These are phyloP conservation scores for Sitobion miscanthi DNA, from an alignment of 1,140 invertebrate genomes.

Conservation along the genomic window DNA sequence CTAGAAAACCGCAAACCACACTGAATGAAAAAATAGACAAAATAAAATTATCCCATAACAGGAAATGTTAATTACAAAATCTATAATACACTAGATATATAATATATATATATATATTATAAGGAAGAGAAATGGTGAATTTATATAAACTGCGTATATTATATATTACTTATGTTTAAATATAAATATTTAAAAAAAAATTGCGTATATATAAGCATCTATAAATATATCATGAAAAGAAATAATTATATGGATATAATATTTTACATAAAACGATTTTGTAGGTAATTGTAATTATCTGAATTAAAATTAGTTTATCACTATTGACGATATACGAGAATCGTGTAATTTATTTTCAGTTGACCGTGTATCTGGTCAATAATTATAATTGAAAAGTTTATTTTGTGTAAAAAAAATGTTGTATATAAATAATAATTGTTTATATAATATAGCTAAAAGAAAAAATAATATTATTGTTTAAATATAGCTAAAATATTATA, in stretches of 20 bases:
- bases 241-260: neutral
- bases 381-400: neutral
- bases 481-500: neutral
- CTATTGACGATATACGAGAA: neutral
- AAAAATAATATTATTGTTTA: neutral
- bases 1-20: neutral
- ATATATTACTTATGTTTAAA: neutral
- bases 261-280: neutral
- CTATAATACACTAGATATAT: neutral
- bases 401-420: neutral
- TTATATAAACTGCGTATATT: neutral
- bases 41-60: neutral
- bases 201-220: neutral
- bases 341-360: neutral
- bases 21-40: neutral
- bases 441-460: neutral
- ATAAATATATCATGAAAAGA: neutral
- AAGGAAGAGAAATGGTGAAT: neutral
- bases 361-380: neutral
- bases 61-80: neutral
- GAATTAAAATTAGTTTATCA: neutral
- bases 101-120: neutral
- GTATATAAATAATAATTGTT: neutral
- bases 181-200: slow-evolving; percentile 4
- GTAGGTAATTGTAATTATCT: neutral